Evolutionary conservation across 2,888 invertebrate species (phyloP), one percentile per base, ranked within the genome.

Genomic region (Pogonocherus hispidulus): DNA sequence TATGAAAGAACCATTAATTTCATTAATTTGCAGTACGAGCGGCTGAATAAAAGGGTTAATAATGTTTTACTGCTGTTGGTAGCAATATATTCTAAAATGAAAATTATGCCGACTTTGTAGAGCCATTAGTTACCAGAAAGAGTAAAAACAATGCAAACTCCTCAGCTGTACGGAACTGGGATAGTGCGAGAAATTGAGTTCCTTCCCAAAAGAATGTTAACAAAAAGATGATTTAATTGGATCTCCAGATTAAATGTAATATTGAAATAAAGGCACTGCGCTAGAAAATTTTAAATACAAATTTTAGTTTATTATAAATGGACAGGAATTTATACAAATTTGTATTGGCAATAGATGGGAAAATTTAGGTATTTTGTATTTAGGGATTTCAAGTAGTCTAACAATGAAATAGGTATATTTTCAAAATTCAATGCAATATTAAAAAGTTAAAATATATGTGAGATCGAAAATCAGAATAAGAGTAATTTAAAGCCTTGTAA

Each of bases 21-120:
- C 47, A 16, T 59, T 47, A 59, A 59, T 59, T 59, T 47, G 14
- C 47, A 14, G 32, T 59, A 59, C 32, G 32, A 52, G 16, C 32
- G 52, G 18, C 47, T 59, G 59, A 59, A 47, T 47, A 47, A 59
- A 59, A 47, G 59, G 47, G 22, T 59, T 59, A 59, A 59, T 59
- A 59, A 59, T 46, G 35, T 23, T 59, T 46, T 47, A 46, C 47
- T 19, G 47, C 19, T 47, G 47, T 47, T 59, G 59, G 47, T 59
- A 18, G 59, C 46, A 47, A 59, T 59, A 59, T 59, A 59, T 59
- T 32, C 27, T 16, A 47, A 59, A 59, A 59, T 47, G 59, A 59
- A 59, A 46, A 59, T 59, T 59, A 59, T 59, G 59, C 47, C 27
- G 59, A 27, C 47, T 59, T 59, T 59, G 47, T 46, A 59, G 47